Base-by-base conservation (phyloP, 1,140 invertebrate species). In the Drosophila erecta region DNA sequence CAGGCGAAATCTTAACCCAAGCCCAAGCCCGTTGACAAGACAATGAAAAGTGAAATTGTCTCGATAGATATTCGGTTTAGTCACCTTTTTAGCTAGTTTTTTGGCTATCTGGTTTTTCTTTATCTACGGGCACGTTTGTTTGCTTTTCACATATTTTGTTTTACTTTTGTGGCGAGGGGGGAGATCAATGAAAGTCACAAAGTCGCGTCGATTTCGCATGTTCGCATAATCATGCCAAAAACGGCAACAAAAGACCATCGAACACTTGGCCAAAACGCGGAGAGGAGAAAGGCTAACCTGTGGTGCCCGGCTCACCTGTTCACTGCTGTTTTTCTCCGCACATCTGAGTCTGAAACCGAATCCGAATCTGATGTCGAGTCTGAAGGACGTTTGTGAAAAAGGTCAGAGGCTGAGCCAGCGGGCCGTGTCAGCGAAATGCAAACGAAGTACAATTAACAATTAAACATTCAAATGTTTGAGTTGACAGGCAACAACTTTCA, bases 21-120 rank as follows among this genome's bases (percentile, higher is more conserved):
- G 22, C 8, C 27, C 56, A 17, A 30, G 1, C 12, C 20, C 12
- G 56, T 58, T 66, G 74, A 51, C 64, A 65, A 62, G 47, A 81
- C 78, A 86, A 86, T 85, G 78, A 86, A 85, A 85, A 85, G 81
- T 86, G 81, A 85, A 85, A 85, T 81, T 85, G 81, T 70, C 74
- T 77, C 77, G 81, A 84, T 79, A 49, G 49, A 60, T 77, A 67
- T 81, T 70, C 51, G 65, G 46, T 73, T 73, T 57, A 37, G 41
- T 30, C 33, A 46, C 12, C 6, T 53, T 58, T 41, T 44, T 46
- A 46, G 4, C 12, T 41, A 14, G 30, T 58, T 33, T 50, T 38
- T 56, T 11, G 35, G 27, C 38, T 54, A 59, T 47, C 67, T 70
- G 67, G 77, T 70, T 81, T 81, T 60, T 65, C 78, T 64, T 67